These are phyloP conservation scores for Hecatera dysodea DNA, from an alignment of 2,888 invertebrate species.

Conservation along the genomic window DNA sequence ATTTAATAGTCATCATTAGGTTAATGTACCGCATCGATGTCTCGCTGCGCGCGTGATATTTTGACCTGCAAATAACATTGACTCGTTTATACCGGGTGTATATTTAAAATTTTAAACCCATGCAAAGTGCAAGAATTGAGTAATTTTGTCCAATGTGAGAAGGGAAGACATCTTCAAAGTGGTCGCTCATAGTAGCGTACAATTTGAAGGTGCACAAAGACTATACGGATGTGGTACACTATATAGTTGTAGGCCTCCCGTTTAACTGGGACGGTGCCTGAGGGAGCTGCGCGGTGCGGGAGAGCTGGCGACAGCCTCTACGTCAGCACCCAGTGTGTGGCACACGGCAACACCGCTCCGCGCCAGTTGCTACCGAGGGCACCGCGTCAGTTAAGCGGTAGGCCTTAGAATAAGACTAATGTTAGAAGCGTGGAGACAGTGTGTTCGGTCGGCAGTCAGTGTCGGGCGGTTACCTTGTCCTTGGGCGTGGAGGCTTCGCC, in stretches of 20 bases:
- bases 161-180: conserved; percentile 48
- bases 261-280: background rate
- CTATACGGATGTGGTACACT: conserved; percentile 61
- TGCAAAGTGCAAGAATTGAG: conserved; percentile 41
- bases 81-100: conserved; percentile 55
- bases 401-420: conserved; percentile 43
- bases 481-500: conserved; percentile 98
- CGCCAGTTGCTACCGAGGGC: background rate
- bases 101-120: conserved; percentile 54
- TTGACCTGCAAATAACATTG: conserved; percentile 92
- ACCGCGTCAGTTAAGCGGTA: background rate
- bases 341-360: background rate
- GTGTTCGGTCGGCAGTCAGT: conserved; percentile 33
- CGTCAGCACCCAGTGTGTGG: background rate
- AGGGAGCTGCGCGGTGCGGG: conserved; percentile 1
- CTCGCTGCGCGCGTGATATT: conserved; percentile 98
- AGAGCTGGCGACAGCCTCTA: background rate
- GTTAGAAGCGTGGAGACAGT: conserved; percentile 43
- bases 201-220: conserved; percentile 55
- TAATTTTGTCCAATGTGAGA: conserved; percentile 32
- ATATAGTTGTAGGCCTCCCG: conserved; percentile 35
- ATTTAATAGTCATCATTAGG: conserved; percentile 54
- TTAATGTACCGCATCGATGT: conserved; percentile 95
- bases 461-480: conserved; percentile 92
- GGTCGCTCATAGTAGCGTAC: conserved; percentile 31